Conservation (phyloP, 92 coral and sea anemone genomes). For the Siderastrea radians region DNA sequence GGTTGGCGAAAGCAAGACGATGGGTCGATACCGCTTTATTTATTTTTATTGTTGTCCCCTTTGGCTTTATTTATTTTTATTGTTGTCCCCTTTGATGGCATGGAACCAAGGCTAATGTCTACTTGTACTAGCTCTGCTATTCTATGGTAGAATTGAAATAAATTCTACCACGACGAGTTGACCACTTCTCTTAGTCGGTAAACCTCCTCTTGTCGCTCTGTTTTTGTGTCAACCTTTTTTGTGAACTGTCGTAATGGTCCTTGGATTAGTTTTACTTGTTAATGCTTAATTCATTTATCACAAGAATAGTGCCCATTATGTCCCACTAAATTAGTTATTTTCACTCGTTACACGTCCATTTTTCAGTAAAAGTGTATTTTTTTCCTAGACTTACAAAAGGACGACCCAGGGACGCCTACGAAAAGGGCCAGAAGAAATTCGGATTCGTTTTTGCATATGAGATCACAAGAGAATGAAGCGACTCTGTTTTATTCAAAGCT, state of each 20-base stretch:
- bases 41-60: too few relatives aligned
- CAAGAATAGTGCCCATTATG: background rate
- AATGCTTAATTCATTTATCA: background rate
- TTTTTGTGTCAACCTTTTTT: background rate
- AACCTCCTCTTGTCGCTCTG: too few relatives aligned
- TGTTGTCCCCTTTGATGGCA: too few relatives aligned
- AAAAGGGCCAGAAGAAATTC: slow-evolving; percentile 13
- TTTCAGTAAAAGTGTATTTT: background rate
- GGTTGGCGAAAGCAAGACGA: too few relatives aligned
- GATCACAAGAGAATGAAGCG: background rate
- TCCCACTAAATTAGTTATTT: background rate
- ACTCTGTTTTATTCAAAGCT: background rate
- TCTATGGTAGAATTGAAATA: too few relatives aligned
- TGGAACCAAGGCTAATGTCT: too few relatives aligned
- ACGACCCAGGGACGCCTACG: background rate
- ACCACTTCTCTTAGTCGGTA: too few relatives aligned
- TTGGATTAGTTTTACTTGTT: background rate
- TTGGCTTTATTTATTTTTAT: too few relatives aligned
- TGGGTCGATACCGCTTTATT: too few relatives aligned
- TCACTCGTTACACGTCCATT: background rate
- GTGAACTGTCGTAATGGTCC: background rate
- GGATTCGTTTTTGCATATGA: background rate
- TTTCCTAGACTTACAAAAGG: background rate
- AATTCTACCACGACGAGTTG: too few relatives aligned
- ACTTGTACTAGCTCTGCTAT: too few relatives aligned